phyloP scores from a whole-genome alignment of 2,888 invertebrate genomes.

The Lydus trimaculatus region DNA sequence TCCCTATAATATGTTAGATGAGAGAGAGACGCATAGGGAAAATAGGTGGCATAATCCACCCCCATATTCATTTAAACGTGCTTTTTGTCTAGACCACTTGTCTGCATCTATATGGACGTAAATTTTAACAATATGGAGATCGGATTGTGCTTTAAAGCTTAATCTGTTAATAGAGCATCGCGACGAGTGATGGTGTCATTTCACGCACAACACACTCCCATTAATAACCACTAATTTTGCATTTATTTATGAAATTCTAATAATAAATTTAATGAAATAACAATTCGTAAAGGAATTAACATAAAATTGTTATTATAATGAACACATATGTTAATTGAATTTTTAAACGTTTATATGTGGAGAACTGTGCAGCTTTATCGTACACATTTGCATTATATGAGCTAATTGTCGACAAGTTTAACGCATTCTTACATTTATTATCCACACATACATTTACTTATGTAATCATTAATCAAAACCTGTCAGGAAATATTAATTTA shows the following conservation, averaged over 20 bases:
- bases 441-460: conserved; percentile 19
- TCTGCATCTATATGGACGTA: conserved; percentile 43
- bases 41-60: conserved; percentile 52
- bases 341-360: conserved; percentile 19
- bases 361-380: conserved; percentile 17
- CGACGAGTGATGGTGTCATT: conserved; percentile 55
- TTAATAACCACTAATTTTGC: conserved; percentile 46
- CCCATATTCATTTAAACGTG: conserved; percentile 44
- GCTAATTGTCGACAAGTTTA: conserved; percentile 25
- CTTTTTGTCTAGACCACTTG: conserved; percentile 45
- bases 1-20: background rate
- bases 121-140: conserved; percentile 56
- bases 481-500: conserved; percentile 38
- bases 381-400: conserved; percentile 27
- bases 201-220: conserved; percentile 57
- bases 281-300: conserved; percentile 13
- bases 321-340: conserved; percentile 18
- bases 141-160: conserved; percentile 55
- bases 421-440: conserved; percentile 25
- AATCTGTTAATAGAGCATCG: conserved; percentile 57
- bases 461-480: conserved; percentile 36
- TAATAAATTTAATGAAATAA: background rate
- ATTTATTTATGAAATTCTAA: background rate
- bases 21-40: conserved; percentile 17
- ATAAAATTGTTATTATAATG: conserved; percentile 27